phyloP scores from a whole-genome alignment of 2,888 invertebrate genomes.

The Sycophila texana region DNA sequence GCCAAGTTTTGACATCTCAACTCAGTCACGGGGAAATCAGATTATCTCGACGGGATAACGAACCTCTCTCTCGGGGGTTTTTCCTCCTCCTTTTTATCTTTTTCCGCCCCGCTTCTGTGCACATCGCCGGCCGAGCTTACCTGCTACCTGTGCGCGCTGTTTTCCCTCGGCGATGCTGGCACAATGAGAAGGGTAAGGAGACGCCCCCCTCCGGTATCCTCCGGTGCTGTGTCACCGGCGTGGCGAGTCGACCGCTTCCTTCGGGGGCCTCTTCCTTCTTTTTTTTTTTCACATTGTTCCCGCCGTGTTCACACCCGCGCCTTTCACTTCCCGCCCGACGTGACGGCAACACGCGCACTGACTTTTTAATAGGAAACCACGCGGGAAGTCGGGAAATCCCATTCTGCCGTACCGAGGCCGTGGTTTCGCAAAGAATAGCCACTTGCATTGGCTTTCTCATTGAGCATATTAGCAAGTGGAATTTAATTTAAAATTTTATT shows the following conservation, averaged over 20 bases:
- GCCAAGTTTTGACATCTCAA: conserved; percentile 71
- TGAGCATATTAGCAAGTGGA: too few relatives aligned
- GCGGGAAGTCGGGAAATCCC: too few relatives aligned
- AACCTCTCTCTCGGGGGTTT: conserved; percentile 58
- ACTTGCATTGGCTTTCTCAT: too few relatives aligned
- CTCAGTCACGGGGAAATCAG: conserved; percentile 73
- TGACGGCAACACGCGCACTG: too few relatives aligned
- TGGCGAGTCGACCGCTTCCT: conserved; percentile 14
- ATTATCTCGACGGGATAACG: conserved; percentile 71
- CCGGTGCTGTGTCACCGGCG: conserved; percentile 24
- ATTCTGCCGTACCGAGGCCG: too few relatives aligned
- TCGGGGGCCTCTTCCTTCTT: not conserved
- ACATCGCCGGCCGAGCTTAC: conserved; percentile 6
- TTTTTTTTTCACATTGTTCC: not conserved
- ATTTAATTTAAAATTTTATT: too few relatives aligned
- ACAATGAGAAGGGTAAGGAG: conserved; percentile 26
- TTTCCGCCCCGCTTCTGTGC: conserved; percentile 33
- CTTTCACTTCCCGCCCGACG: not conserved
- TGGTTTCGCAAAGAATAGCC: too few relatives aligned
- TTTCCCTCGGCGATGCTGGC: conserved; percentile 22
- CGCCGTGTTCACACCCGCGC: not conserved
- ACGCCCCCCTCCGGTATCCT: not conserved
- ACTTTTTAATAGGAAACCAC: too few relatives aligned
- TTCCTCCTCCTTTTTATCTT: conserved; percentile 34
- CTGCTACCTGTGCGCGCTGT: conserved; percentile 58